Evolutionary conservation across 2,113 vertebrate genomes (phyloP).

Genomic region (Beaufortia kweichowensis): DNA sequence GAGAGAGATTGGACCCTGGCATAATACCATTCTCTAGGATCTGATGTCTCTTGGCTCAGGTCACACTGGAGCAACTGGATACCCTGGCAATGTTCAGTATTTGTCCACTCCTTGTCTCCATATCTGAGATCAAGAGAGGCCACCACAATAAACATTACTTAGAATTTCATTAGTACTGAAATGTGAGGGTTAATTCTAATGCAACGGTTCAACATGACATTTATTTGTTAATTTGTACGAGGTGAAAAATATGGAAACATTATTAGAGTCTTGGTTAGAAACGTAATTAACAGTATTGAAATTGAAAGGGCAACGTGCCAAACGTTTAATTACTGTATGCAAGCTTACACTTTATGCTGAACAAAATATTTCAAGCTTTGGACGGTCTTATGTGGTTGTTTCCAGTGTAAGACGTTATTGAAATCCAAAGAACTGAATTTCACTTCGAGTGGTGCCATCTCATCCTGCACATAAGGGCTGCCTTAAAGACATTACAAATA

Average conservation of each 20-base stretch:
- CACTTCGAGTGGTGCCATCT: conserved; percentile 54
- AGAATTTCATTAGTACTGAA: neutral
- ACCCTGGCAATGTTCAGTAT: conserved; percentile 64
- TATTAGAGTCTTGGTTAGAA: neutral
- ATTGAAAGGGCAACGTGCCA: neutral
- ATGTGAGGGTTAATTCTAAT: neutral
- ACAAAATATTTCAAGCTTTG: conserved; percentile 59
- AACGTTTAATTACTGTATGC: neutral
- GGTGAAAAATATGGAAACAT: neutral
- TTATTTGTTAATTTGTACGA: too few species aligned
- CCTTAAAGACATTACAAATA: conserved; percentile 36
- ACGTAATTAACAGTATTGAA: neutral
- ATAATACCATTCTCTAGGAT: conserved; percentile 75
- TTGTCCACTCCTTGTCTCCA: conserved; percentile 68
- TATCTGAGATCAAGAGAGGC: conserved; percentile 63
- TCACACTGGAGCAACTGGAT: conserved; percentile 64
- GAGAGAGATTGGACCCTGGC: conserved; percentile 63
- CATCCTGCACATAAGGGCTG: conserved; percentile 13
- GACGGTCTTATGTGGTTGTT: conserved; percentile 21
- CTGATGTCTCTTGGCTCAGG: conserved; percentile 71
- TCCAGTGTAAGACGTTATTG: conserved; percentile 70
- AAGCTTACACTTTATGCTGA: conserved; percentile 77
- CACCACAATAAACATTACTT: neutral
- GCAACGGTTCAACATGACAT: too few species aligned
- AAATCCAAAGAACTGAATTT: conserved; percentile 72